A percentile compares a stretch with the other conserved stretches of the same genome.
Evolutionary conservation across 2,888 invertebrate genomes (phyloP).

Genomic region (Pammene aurita): DNA sequence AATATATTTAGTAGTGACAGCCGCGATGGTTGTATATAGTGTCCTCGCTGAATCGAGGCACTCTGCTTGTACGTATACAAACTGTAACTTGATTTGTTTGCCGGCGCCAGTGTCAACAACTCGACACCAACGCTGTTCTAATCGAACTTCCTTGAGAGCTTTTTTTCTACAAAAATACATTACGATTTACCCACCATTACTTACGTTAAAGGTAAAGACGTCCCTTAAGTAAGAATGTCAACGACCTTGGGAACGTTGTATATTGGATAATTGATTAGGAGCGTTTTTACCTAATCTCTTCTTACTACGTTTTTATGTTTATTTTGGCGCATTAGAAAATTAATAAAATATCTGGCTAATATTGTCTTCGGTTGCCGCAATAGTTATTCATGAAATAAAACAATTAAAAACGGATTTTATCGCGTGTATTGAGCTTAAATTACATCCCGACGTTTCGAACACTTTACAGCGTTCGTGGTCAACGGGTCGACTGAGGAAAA

Average conservation of each 20-base stretch:
- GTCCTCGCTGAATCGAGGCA: slow-evolving; percentile 22
- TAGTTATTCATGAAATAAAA: no score
- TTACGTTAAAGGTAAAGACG: slow-evolving; percentile 7
- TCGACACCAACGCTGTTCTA: slow-evolving; percentile 42
- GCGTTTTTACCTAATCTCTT: background rate
- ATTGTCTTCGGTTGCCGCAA: no score
- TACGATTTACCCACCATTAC: slow-evolving; percentile 2
- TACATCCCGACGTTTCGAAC: no score
- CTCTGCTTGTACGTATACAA: slow-evolving; percentile 32
- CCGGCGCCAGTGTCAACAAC: slow-evolving; percentile 48
- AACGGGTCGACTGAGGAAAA: no score
- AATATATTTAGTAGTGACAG: background rate
- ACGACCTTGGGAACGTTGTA: background rate
- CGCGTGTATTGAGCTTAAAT: no score
- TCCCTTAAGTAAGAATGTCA: slow-evolving; percentile 8
- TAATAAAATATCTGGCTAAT: no score
- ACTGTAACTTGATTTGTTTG: slow-evolving; percentile 56
- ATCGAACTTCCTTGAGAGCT: slow-evolving; percentile 51
- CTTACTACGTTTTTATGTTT: background rate
- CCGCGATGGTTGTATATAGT: slow-evolving; percentile 5
- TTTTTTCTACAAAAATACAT: slow-evolving; percentile 50
- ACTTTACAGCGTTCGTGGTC: no score
- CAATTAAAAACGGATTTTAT: no score
- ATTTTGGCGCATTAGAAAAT: background rate
- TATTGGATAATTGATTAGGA: slow-evolving; percentile 8